Conservation (phyloP, 2,888 invertebrate genomes). For the Eudemis profundana region DNA sequence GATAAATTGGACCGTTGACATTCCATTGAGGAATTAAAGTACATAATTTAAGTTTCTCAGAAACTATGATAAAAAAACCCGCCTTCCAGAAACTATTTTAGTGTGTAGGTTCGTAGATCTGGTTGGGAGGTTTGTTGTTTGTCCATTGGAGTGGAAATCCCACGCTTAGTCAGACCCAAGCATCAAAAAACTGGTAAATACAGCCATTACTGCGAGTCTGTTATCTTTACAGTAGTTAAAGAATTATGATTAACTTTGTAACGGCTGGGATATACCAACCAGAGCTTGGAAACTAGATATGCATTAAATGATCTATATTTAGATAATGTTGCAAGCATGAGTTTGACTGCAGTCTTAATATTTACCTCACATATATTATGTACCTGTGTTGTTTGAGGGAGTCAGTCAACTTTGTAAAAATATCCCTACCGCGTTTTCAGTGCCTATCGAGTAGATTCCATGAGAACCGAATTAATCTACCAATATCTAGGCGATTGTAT, state of each 20-base stretch:
- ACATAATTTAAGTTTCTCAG: constrained; percentile 13
- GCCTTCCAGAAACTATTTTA: constrained; percentile 6
- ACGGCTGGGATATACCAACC: background rate
- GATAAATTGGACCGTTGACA: constrained; percentile 25
- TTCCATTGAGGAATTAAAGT: constrained; percentile 22
- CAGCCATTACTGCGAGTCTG: constrained; percentile 8
- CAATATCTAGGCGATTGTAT: too few species aligned
- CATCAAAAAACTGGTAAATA: constrained; percentile 27
- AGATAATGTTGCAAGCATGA: background rate
- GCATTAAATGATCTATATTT: background rate
- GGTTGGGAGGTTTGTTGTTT: constrained; percentile 14
- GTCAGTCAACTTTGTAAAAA: too few species aligned
- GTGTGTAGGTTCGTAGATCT: background rate
- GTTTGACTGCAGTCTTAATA: background rate
- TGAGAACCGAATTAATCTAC: too few species aligned
- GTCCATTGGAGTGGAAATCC: constrained; percentile 25
- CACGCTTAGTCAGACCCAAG: constrained; percentile 20
- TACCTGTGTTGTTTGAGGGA: too few species aligned
- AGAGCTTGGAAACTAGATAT: background rate
- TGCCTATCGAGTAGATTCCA: too few species aligned
- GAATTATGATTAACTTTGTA: constrained; percentile 12
- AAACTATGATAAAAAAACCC: constrained; percentile 3
- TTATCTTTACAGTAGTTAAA: constrained; percentile 4
- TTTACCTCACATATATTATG: too few species aligned
- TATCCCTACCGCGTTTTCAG: too few species aligned